A percentile compares a stretch with the other conserved stretches of the same genome.
phyloP scores from a whole-genome alignment of 2,797 vertebrate species.

The Tokudaia muenninki region DNA sequence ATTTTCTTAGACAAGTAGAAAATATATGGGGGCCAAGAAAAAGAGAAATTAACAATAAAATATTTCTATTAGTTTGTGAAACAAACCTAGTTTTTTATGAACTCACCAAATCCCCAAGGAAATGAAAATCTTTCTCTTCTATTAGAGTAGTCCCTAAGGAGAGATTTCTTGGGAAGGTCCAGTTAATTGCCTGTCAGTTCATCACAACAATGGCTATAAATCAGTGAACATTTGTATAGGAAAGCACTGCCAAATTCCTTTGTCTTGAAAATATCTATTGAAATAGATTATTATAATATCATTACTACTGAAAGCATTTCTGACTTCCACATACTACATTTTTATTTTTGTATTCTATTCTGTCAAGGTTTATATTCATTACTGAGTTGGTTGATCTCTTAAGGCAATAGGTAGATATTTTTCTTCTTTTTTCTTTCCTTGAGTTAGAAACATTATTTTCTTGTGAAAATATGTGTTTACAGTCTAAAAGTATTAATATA shows the following conservation, averaged over 20 bases:
- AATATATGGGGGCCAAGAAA: not conserved
- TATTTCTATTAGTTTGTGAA: not conserved
- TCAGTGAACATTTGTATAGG: slow-evolving; percentile 34
- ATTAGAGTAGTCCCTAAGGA: not conserved
- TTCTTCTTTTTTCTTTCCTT: not conserved
- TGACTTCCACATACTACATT: slow-evolving; percentile 26
- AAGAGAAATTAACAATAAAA: slow-evolving; percentile 36
- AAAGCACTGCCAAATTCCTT: slow-evolving; percentile 33
- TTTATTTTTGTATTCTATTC: not conserved
- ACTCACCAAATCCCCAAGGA: not conserved
- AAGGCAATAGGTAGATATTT: not conserved
- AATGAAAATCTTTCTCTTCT: not conserved
- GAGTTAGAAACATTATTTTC: not conserved
- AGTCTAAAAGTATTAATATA: not conserved
- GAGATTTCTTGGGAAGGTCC: not conserved
- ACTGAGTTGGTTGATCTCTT: not conserved
- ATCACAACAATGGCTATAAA: slow-evolving; percentile 37
- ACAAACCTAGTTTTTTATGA: not conserved
- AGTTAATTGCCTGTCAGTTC: slow-evolving; percentile 54
- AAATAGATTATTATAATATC: slow-evolving; percentile 50
- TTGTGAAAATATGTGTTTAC: not conserved
- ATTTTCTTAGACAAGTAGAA: not conserved
- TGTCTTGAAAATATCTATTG: slow-evolving; percentile 53
- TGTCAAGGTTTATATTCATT: not conserved
- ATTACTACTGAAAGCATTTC: slow-evolving; percentile 35